These are phyloP conservation scores for Crenichthys baileyi DNA, from an alignment of 2,797 vertebrate genomes.

Conservation along the genomic window DNA sequence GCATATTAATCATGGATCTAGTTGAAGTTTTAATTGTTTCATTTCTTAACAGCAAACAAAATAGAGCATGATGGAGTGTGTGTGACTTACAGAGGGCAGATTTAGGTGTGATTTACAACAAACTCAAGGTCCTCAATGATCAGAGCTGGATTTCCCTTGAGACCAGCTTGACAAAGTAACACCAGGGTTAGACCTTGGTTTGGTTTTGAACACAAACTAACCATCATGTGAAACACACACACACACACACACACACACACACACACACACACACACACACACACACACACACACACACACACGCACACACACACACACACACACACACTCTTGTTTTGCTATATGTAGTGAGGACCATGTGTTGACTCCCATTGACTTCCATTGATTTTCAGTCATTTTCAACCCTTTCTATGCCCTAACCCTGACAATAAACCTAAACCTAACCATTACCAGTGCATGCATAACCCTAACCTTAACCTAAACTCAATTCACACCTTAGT, in stretches of 20 bases:
- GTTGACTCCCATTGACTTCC: no score
- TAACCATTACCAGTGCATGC: no score
- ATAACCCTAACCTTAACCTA: no score
- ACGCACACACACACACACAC: neutral
- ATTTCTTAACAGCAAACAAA: neutral
- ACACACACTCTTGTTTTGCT: neutral
- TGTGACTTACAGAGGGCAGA: neutral
- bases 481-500: no score
- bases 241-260: neutral
- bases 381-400: no score
- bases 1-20: slow-evolving; percentile 29
- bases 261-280: neutral
- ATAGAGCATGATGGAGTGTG: slow-evolving; percentile 9
- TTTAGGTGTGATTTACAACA: slow-evolving; percentile 4
- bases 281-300: neutral
- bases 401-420: no score
- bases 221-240: neutral
- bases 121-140: slow-evolving; percentile 31
- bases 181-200: slow-evolving; percentile 41
- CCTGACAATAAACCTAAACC: no score
- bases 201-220: neutral
- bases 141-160: slow-evolving; percentile 36
- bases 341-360: no score
- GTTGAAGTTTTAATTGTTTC: slow-evolving; percentile 12
- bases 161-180: slow-evolving; percentile 28